Percentiles rank a stretch among this genome's conserved stretches.
These are phyloP conservation scores for Brachionus asplanchnoidis DNA, from an alignment of 1,140 invertebrate species.

Conservation along the genomic window DNA sequence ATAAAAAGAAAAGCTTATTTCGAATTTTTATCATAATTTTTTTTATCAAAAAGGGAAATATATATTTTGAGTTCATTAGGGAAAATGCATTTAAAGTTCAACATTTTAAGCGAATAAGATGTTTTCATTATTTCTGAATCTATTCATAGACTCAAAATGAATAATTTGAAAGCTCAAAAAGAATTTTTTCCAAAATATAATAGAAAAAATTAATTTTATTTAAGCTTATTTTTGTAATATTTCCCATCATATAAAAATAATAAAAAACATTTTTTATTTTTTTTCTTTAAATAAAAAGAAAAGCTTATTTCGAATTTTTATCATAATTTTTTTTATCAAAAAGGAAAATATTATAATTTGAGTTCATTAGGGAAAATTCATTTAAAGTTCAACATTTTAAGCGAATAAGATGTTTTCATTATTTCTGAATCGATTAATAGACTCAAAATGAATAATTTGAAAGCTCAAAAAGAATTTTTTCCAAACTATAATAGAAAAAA, in stretches of 20 bases:
- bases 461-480: too few species aligned
- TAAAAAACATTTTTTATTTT: background rate
- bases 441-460: background rate
- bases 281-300: background rate
- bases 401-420: background rate
- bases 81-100: too few species aligned
- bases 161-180: too few species aligned
- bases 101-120: too few species aligned
- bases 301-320: background rate
- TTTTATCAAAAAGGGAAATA: background rate
- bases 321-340: background rate
- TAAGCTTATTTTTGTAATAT: background rate
- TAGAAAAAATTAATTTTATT: background rate
- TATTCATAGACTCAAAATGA: too few species aligned
- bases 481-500: too few species aligned
- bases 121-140: too few species aligned
- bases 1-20: too few species aligned
- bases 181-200: too few species aligned
- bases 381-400: background rate
- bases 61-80: background rate
- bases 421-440: background rate
- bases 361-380: conserved; percentile 3
- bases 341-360: background rate
- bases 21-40: too few species aligned
- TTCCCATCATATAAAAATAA: background rate